Percentiles rank a stretch among this genome's conserved stretches.
Conservation (phyloP, 2,113 vertebrate species). For the Nymphicus hollandicus region DNA sequence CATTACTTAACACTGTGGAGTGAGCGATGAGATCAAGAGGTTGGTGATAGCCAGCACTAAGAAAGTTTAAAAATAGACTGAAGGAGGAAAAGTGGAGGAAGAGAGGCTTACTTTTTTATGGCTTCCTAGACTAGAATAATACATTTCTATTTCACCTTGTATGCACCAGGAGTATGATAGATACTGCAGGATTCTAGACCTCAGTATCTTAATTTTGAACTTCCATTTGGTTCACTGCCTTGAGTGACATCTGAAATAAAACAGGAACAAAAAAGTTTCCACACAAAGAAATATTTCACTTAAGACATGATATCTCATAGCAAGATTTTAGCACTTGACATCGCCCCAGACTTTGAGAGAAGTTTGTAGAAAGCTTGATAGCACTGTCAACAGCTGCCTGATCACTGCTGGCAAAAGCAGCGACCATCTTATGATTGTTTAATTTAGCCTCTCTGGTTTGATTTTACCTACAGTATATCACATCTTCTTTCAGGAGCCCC, state of each 20-base stretch:
- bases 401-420: neutral
- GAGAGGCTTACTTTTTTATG: neutral
- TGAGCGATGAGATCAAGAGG: conserved; percentile 25
- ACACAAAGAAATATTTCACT: neutral
- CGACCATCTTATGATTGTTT: neutral
- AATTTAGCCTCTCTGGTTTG: neutral
- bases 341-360: neutral
- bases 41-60: neutral
- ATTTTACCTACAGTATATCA: neutral
- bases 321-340: neutral
- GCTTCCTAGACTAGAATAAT: neutral
- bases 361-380: neutral
- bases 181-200: neutral
- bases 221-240: neutral
- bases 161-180: neutral
- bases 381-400: neutral
- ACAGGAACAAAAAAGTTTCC: neutral
- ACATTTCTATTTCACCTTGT: neutral
- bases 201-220: neutral
- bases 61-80: conserved; percentile 28
- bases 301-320: neutral
- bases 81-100: neutral
- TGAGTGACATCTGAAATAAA: conserved; percentile 21
- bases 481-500: neutral
- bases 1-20: neutral